Conservation (phyloP, 2,113 vertebrate species). For the Gnathonemus longibarbis region DNA sequence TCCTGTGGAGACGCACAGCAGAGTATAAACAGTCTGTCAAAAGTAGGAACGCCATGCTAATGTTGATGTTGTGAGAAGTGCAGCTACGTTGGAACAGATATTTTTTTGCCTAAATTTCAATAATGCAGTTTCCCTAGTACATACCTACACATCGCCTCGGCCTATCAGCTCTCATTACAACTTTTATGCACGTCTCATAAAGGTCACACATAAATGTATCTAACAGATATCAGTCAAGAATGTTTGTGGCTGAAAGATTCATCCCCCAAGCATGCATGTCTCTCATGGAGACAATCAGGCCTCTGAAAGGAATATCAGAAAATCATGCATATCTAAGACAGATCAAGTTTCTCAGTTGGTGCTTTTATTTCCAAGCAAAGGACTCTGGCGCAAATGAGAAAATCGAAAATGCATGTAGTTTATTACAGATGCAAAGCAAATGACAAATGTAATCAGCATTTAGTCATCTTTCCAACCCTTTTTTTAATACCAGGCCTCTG, state of each 20-base stretch:
- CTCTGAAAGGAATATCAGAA: background rate
- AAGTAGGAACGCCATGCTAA: background rate
- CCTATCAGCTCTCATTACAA: background rate
- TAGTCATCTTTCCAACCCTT: background rate
- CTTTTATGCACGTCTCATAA: background rate
- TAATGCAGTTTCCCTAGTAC: background rate
- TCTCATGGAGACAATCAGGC: background rate
- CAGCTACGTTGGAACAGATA: background rate
- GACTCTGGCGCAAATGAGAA: background rate
- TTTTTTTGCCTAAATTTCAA: background rate
- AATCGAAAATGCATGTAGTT: background rate
- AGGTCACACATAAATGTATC: background rate
- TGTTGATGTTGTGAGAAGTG: background rate
- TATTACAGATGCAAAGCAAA: background rate
- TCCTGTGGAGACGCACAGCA: background rate
- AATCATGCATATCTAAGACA: background rate
- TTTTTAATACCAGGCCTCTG: background rate
- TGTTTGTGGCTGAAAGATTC: background rate
- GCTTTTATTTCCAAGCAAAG: background rate
- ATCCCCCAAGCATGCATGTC: background rate
- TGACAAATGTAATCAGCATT: background rate
- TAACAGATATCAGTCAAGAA: background rate
- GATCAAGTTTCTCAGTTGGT: background rate
- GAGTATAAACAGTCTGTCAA: background rate
- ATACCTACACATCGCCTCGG: background rate